Evolutionary conservation across 2,113 vertebrate species (phyloP).

Genomic region (human (Homo sapiens)): GRCh38 chr3:186100501-186101000

Average conservation of each 20-base stretch:
- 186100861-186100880: neutral
- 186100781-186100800: constrained; percentile 42
- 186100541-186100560: constrained; percentile 39
- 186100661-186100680: constrained; percentile 38
- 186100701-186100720: constrained; percentile 58
- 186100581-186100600: constrained; percentile 31
- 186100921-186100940: neutral
- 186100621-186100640: constrained; percentile 68
- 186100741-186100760: constrained; percentile 47
- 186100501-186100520: neutral
- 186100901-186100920: constrained; percentile 19
- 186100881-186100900: neutral
- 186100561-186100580: constrained; percentile 27
- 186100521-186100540: constrained; percentile 50
- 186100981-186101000: neutral
- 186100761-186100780: neutral
- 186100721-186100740: constrained; percentile 36
- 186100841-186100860: neutral
- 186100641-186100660: constrained; percentile 60
- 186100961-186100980: neutral
- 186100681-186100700: constrained; percentile 54
- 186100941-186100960: neutral
- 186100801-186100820: neutral
- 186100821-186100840: constrained; percentile 27
- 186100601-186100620: constrained; percentile 60